Percentiles rank a stretch among this genome's conserved stretches.
Evolutionary conservation across 2,113 vertebrate genomes (phyloP).

Genomic region (Mesembrinibis cayennensis): DNA sequence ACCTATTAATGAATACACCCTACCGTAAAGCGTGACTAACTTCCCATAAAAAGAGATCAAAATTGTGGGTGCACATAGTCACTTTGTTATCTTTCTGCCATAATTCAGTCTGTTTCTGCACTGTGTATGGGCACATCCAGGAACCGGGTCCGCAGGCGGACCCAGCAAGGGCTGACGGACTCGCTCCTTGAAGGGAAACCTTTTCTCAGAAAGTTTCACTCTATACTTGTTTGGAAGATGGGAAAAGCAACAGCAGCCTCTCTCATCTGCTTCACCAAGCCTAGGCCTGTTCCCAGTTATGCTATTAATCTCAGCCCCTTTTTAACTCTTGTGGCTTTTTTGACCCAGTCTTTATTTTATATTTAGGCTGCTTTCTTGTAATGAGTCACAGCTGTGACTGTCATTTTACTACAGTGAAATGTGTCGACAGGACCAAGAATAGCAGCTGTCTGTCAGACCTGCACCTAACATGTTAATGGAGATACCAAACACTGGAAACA

Average conservation of each 20-base stretch:
- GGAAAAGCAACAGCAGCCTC: background rate
- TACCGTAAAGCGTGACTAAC: constrained; percentile 25
- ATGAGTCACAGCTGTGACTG: constrained; percentile 71
- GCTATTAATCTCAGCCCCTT: background rate
- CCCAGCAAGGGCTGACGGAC: background rate
- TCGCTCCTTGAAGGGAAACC: background rate
- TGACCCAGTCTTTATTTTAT: constrained; percentile 52
- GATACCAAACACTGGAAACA: constrained; percentile 47
- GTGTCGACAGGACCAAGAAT: constrained; percentile 71
- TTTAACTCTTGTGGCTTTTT: constrained; percentile 47
- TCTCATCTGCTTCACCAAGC: constrained; percentile 20
- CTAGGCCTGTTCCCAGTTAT: constrained; percentile 30
- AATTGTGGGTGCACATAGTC: background rate
- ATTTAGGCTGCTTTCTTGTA: constrained; percentile 67
- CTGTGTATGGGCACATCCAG: background rate
- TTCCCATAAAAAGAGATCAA: constrained; percentile 26
- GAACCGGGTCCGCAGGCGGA: background rate
- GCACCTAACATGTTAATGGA: constrained; percentile 62
- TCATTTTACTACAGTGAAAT: constrained; percentile 63
- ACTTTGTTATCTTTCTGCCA: background rate
- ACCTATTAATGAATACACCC: constrained; percentile 36
- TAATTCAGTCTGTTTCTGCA: background rate
- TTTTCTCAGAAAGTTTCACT: constrained; percentile 24
- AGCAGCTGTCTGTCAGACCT: constrained; percentile 71
- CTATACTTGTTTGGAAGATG: background rate